Conservation (phyloP, 2,113 vertebrate species). For the Python bivittatus region DNA sequence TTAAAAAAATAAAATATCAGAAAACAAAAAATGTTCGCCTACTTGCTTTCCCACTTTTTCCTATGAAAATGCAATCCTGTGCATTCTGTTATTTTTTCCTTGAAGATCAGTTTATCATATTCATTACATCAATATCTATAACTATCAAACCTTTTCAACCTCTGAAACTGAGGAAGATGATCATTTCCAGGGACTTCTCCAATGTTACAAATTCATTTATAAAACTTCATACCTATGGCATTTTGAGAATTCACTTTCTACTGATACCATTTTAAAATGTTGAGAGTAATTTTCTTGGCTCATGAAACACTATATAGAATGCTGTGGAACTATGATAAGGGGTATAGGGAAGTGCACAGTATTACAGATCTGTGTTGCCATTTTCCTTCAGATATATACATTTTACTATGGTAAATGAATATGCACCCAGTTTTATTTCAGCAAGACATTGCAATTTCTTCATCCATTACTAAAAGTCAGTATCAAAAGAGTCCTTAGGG, state of each 20-base stretch:
- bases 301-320: conserved; percentile 25
- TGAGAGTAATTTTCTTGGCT: conserved; percentile 44
- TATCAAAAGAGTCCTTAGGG: conserved; percentile 57
- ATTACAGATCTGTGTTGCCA: conserved; percentile 21
- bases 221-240: not conserved
- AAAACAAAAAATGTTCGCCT: not conserved
- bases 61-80: not conserved
- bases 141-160: conserved; percentile 15
- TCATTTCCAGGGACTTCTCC: conserved; percentile 36
- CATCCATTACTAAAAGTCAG: conserved; percentile 41
- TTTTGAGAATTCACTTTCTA: conserved; percentile 31
- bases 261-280: conserved; percentile 43
- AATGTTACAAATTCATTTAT: conserved; percentile 41
- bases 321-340: conserved; percentile 13
- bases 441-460: conserved; percentile 40
- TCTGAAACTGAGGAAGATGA: conserved; percentile 25
- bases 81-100: conserved; percentile 25
- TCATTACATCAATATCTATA: not conserved
- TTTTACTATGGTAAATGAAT: conserved; percentile 41
- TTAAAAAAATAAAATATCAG: not conserved
- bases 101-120: conserved; percentile 11
- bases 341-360: conserved; percentile 39
- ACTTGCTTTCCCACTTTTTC: not conserved
- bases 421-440: conserved; percentile 49
- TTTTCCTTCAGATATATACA: conserved; percentile 47